phyloP scores from a whole-genome alignment of 1,140 invertebrate species.

The Aphidius ervi region DNA sequence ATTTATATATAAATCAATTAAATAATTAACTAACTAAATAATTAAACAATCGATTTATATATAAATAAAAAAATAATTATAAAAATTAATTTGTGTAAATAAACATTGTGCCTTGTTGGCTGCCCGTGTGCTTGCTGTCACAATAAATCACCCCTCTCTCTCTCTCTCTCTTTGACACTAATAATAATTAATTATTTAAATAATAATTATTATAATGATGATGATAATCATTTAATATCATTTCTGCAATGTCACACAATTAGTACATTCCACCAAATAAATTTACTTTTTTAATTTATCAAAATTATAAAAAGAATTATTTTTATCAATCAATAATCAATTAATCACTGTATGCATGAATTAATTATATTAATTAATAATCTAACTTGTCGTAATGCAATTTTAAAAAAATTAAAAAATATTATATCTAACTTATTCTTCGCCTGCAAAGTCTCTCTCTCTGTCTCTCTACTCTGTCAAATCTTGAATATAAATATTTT shows the following conservation, averaged over 20 bases:
- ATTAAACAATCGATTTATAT: constrained; percentile 4
- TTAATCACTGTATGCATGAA: too few relatives aligned
- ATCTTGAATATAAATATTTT: not conserved
- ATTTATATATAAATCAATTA: constrained; percentile 8
- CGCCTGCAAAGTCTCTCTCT: too few relatives aligned
- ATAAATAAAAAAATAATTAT: constrained; percentile 5
- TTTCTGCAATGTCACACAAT: too few relatives aligned
- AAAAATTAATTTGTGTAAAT: constrained; percentile 5
- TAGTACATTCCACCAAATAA: too few relatives aligned
- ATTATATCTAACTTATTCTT: too few relatives aligned
- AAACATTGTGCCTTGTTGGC: constrained; percentile 19
- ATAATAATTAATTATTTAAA: not conserved
- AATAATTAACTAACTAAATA: not conserved
- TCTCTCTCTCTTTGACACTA: constrained; percentile 1
- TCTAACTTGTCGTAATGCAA: too few relatives aligned
- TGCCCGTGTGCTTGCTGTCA: constrained; percentile 20
- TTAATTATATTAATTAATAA: too few relatives aligned
- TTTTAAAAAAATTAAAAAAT: too few relatives aligned
- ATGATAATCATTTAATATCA: not conserved
- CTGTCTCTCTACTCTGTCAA: too few relatives aligned
- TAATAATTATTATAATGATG: constrained; percentile 15
- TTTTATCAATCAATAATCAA: too few relatives aligned
- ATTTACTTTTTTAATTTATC: too few relatives aligned
- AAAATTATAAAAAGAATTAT: too few relatives aligned
- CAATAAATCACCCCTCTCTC: not conserved